Conservation (phyloP, 2,888 invertebrate genomes). For the Deladenus siricidicola region DNA sequence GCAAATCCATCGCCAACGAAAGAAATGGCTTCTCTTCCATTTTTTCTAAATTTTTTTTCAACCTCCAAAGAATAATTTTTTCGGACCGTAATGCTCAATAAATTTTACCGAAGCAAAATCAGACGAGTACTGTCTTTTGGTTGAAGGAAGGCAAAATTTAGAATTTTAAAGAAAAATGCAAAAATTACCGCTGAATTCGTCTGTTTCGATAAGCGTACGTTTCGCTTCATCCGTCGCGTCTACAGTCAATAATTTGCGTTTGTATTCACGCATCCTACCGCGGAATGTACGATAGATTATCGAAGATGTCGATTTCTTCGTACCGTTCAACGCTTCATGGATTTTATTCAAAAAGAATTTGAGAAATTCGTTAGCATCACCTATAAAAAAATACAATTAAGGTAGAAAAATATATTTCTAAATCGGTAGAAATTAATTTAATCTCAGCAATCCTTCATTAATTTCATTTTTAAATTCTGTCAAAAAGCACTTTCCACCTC, state of each 20-base stretch:
- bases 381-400: constrained; percentile 56
- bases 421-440: background rate
- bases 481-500: no score
- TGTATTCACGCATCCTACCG: constrained; percentile 60
- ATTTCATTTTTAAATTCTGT: no score
- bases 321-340: constrained; percentile 85
- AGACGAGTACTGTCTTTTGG: no score
- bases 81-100: no score
- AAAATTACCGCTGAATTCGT: constrained; percentile 39
- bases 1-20: constrained; percentile 91
- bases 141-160: no score
- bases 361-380: constrained; percentile 92
- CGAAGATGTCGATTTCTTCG: constrained; percentile 60
- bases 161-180: background rate
- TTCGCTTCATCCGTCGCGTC: constrained; percentile 60
- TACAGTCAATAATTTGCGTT: constrained; percentile 82
- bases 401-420: background rate
- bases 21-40: constrained; percentile 85
- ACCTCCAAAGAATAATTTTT: no score
- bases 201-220: constrained; percentile 32
- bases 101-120: background rate
- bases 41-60: constrained; percentile 59
- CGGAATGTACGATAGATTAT: constrained; percentile 90
- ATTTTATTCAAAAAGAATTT: constrained; percentile 96
- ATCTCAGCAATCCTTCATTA: no score